A percentile compares a stretch with the other conserved stretches of the same genome.
Evolutionary conservation across 2,888 invertebrate species (phyloP).

Genomic region (Chaetoderma sp.): DNA sequence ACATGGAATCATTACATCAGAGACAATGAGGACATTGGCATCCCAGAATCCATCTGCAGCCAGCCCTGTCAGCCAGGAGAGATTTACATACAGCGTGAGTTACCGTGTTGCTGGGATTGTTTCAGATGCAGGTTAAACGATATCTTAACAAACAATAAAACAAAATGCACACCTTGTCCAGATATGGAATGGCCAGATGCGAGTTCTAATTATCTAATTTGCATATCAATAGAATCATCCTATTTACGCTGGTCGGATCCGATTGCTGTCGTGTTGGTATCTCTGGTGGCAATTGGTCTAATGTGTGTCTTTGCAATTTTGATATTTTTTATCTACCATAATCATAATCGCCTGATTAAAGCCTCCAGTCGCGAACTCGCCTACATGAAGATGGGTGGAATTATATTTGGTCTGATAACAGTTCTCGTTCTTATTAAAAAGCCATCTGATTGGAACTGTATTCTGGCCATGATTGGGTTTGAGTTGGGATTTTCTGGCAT

Average conservation of each 20-base stretch:
- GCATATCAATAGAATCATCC: conserved; percentile 16
- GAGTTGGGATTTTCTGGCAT: conserved; percentile 37
- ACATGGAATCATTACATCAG: neutral
- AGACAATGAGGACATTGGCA: no score
- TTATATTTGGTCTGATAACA: conserved; percentile 45
- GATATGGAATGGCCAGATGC: conserved; percentile 41
- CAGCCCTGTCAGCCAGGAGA: conserved; percentile 13
- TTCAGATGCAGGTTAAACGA: conserved; percentile 38
- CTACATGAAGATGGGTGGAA: conserved; percentile 50
- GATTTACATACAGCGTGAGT: conserved; percentile 29
- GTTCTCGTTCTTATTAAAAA: conserved; percentile 40
- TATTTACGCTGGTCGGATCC: conserved; percentile 13
- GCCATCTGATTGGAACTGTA: conserved; percentile 33
- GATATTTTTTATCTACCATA: conserved; percentile 19
- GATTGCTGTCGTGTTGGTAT: conserved; percentile 17
- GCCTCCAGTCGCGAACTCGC: conserved; percentile 53
- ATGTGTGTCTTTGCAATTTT: neutral
- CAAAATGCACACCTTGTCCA: conserved; percentile 33
- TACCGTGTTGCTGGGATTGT: conserved; percentile 45
- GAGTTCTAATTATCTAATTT: conserved; percentile 6
- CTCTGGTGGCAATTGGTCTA: conserved; percentile 14
- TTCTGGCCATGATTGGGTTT: conserved; percentile 33
- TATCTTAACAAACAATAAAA: conserved; percentile 23
- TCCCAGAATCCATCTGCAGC: conserved; percentile 26
- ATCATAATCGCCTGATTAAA: conserved; percentile 48